phyloP scores from a whole-genome alignment of 1,140 invertebrate species.

The Pissodes strobi region DNA sequence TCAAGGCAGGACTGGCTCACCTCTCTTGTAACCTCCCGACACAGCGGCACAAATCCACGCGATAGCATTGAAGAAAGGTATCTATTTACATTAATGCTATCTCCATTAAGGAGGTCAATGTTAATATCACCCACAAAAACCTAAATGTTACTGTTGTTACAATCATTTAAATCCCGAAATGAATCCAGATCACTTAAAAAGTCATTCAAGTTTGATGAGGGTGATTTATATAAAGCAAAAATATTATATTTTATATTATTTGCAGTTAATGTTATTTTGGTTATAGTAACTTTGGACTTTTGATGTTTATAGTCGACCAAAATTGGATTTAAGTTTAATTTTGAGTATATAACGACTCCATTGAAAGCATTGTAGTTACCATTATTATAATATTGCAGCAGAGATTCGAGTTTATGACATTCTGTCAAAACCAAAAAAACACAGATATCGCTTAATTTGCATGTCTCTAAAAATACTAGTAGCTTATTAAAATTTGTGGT shows the following conservation, averaged over 20 bases:
- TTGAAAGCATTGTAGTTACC: background rate
- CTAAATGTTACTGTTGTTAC: too few relatives aligned
- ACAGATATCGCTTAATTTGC: background rate
- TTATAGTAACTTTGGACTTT: background rate
- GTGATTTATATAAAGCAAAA: too few relatives aligned
- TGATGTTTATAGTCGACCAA: background rate
- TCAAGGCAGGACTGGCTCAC: too few relatives aligned
- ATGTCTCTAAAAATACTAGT: background rate
- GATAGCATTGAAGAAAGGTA: too few relatives aligned
- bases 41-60: too few relatives aligned
- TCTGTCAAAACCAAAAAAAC: background rate
- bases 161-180: too few relatives aligned
- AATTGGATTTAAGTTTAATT: background rate
- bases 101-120: too few relatives aligned
- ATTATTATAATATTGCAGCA: background rate
- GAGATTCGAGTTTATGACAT: background rate
- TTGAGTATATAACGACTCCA: background rate
- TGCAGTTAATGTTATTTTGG: background rate
- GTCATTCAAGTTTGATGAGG: too few relatives aligned
- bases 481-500: background rate
- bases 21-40: too few relatives aligned
- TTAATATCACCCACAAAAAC: too few relatives aligned
- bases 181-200: too few relatives aligned
- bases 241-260: background rate
- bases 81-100: too few relatives aligned